These are phyloP conservation scores for Myotis pilosus DNA, from an alignment of 2,797 vertebrate species.

Conservation along the genomic window DNA sequence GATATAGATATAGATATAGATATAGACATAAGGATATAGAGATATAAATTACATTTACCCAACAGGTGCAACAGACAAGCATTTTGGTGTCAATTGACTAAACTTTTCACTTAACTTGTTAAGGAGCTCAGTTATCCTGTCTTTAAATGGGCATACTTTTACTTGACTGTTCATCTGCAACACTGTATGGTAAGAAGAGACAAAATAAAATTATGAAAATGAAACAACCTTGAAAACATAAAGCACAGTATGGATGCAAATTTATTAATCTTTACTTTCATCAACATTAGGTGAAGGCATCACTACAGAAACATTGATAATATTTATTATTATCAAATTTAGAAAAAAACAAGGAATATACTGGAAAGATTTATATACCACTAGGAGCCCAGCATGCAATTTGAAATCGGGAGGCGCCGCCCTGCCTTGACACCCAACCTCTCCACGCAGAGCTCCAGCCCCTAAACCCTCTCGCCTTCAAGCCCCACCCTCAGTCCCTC, in stretches of 20 bases:
- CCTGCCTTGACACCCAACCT: too few relatives aligned
- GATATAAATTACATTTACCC: background rate
- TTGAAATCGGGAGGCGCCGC: too few relatives aligned
- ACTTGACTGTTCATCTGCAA: background rate
- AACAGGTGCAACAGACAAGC: background rate
- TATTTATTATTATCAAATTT: background rate
- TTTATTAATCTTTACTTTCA: slow-evolving; percentile 42
- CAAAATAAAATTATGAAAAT: background rate
- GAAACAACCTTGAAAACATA: slow-evolving; percentile 11
- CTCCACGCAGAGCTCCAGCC: too few relatives aligned
- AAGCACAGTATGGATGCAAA: background rate
- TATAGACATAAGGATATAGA: too few relatives aligned
- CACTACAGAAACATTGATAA: background rate
- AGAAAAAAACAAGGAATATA: background rate
- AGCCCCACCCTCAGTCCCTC: too few relatives aligned
- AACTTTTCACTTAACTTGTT: background rate
- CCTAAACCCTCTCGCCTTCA: too few relatives aligned
- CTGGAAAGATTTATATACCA: background rate
- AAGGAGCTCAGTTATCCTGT: background rate
- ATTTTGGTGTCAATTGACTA: background rate
- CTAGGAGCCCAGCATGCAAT: too few relatives aligned
- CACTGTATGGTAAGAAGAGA: background rate
- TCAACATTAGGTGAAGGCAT: slow-evolving; percentile 2
- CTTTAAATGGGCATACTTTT: background rate
- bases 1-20: too few relatives aligned